Conservation (phyloP, 2,888 invertebrate species). For the Cephus pygmeus region DNA sequence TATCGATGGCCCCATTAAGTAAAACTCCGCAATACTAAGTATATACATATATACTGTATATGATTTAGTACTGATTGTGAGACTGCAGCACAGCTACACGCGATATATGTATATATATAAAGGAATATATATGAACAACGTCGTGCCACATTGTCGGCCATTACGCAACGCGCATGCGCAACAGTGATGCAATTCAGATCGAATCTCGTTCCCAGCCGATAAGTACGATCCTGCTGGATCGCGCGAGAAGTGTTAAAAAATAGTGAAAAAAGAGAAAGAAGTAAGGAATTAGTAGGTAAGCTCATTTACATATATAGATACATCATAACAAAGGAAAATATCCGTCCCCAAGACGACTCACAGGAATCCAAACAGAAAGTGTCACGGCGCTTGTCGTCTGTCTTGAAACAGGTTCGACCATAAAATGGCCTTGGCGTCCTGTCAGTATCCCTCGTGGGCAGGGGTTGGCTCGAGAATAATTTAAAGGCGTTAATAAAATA, state of each 20-base stretch:
- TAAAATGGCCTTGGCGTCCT: neutral
- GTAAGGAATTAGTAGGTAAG: neutral
- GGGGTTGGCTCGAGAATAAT: neutral
- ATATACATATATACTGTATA: conserved; percentile 33
- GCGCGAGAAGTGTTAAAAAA: neutral
- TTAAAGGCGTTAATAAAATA: conserved; percentile 1
- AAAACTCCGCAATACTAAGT: conserved; percentile 31
- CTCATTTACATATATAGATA: neutral
- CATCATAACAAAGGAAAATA: neutral
- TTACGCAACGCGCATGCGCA: conserved; percentile 43
- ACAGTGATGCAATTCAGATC: conserved; percentile 52
- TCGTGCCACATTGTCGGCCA: conserved; percentile 33
- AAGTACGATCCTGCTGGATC: neutral
- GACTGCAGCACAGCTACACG: conserved; percentile 19
- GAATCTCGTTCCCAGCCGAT: conserved; percentile 43
- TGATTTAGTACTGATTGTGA: conserved; percentile 18
- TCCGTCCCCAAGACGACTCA: neutral
- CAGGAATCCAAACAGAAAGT: neutral
- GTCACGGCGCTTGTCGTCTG: neutral
- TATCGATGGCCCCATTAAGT: conserved; percentile 34
- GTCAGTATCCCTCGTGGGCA: neutral
- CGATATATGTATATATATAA: conserved; percentile 9
- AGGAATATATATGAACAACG: conserved; percentile 5
- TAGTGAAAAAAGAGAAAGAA: neutral
- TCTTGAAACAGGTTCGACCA: neutral